A percentile compares a stretch with the other conserved stretches of the same genome.
Evolutionary conservation across 2,797 vertebrate species (phyloP).

Genomic region (Rhinichthys osculus): DNA sequence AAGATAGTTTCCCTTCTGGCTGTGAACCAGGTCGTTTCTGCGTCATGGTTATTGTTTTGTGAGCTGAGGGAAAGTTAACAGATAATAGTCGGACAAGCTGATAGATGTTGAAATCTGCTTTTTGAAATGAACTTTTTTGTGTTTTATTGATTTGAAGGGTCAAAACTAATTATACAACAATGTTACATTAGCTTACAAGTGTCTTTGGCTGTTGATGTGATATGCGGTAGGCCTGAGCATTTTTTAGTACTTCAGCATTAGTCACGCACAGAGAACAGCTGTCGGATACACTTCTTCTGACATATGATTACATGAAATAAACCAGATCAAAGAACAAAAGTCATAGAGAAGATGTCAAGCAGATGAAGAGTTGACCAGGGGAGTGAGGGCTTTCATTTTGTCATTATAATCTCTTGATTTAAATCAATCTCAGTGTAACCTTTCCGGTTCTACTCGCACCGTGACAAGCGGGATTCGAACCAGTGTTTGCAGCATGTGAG

Average conservation of each 20-base stretch:
- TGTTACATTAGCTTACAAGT: neutral
- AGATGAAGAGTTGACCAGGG: neutral
- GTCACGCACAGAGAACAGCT: constrained; percentile 25
- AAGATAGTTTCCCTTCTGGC: constrained; percentile 7
- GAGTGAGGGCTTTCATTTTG: neutral
- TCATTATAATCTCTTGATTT: neutral
- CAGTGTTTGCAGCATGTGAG: neutral
- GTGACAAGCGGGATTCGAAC: neutral
- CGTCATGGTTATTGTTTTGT: neutral
- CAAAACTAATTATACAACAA: constrained; percentile 22
- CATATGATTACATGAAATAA: constrained; percentile 25
- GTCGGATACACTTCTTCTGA: constrained; percentile 11
- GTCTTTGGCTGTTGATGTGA: constrained; percentile 16
- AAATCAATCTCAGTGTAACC: neutral
- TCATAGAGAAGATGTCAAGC: constrained; percentile 8
- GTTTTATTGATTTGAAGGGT: constrained; percentile 23
- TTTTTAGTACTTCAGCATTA: constrained; percentile 11
- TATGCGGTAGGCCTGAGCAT: constrained; percentile 16
- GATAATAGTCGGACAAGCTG: constrained; percentile 1
- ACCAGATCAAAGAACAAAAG: constrained; percentile 14
- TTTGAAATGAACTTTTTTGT: constrained; percentile 14
- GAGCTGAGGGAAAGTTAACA: neutral
- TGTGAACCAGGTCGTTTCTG: neutral
- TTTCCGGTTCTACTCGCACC: neutral
- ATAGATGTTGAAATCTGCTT: constrained; percentile 14